Evolutionary conservation across 2,797 vertebrate genomes (phyloP), one percentile per base, ranked within the genome.

Genomic region (Pteronotus mesoamericanus): DNA sequence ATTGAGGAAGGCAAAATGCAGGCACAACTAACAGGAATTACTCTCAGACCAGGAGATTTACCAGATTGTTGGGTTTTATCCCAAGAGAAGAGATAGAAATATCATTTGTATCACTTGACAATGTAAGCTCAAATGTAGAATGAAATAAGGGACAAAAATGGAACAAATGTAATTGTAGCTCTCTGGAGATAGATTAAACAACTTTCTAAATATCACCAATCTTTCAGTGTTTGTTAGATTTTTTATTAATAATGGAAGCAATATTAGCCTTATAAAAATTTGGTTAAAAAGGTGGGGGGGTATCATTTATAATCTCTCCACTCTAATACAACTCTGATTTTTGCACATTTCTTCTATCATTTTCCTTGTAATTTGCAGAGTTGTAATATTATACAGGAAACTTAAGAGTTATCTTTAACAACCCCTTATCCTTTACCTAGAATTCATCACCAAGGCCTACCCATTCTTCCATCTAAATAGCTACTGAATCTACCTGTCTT

Each of bases 1-100:
- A 94, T 3, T 71, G n/a, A 66, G 69, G 42, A 89, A 88, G 93
- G 72, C 61, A 96, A 95, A 95, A 96, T 72, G 32, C 46, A 95
- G 46, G 32, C 18, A 92, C 48, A 71, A 68, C 77, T 80, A 96
- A 89, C 22, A 94, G 93, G 24, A 93, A 88, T 88, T 85, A 94
- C 46, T 92, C 39, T 94, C 34, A 82, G 89, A 6, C n/a, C 96
- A 91, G 59, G 64, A 72, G 90, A 59, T 68, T 42, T 5, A 53
- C 66, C 82, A 85, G 64, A 75, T 48, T 72, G 24, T 66, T 94
- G 86, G 96, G 89, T 16, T 14, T 71, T 68, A 61, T 93, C 86
- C 71, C 94, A 80, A 61, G 42, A 93, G 94, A 91, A 19, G 4
- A 10, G 51, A n/a, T 1, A 61, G 44, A 86, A 96, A 90, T 61